Evolutionary conservation across 2,113 vertebrate genomes (phyloP), one percentile per base, ranked within the genome.

Genomic region (Chroicocephalus ridibundus): DNA sequence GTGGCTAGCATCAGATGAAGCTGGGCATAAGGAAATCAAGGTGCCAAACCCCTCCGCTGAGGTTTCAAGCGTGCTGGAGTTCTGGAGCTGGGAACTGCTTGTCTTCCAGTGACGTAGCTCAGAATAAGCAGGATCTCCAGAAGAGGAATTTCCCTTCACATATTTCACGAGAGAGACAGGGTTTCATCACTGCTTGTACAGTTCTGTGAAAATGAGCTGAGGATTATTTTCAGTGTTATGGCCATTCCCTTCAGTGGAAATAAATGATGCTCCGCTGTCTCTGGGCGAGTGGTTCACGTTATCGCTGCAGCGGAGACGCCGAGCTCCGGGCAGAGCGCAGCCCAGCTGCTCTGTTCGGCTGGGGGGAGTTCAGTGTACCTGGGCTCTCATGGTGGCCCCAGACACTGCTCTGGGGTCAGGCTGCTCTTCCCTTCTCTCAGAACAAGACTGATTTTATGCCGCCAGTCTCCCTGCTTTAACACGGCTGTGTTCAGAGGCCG

Each of bases 221-320:
- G 93, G 83, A 27, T 93, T 80, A 52, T 62, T 86, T 83, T 44
- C 40, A 40, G 2, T 40, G 26, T 72, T 42, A 10, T 0, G 49
- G 90, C 84, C 49, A 0, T 91, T 83, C 46, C 69, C 52, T 61
- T 60, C 84, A 49, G 68, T 34, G 61, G 69, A 44, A 80, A 66
- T 58, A 21, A 91, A 32, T 4, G 46, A 6, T 40, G 25, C 42
- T 61, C 8, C 69, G 44, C 44, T 62, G 69, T 47, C 51, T 72
- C 52, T 21, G 0, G 1, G 66, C 1, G 4, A 61, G 90, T 1
- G 9, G 16, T 19, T 71, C 19, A 5, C 3, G 0, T 85, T 65
- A 26, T 42, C 3, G 0, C 40, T 21, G 44, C 40, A 11, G 83
- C 62, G 19, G 55, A 52, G 60, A 34, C 0, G 5, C 49, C 0